Percentiles rank a stretch among this genome's conserved stretches.
phyloP scores from a whole-genome alignment of 1,140 invertebrate species.

The Tetraneura akinire region DNA sequence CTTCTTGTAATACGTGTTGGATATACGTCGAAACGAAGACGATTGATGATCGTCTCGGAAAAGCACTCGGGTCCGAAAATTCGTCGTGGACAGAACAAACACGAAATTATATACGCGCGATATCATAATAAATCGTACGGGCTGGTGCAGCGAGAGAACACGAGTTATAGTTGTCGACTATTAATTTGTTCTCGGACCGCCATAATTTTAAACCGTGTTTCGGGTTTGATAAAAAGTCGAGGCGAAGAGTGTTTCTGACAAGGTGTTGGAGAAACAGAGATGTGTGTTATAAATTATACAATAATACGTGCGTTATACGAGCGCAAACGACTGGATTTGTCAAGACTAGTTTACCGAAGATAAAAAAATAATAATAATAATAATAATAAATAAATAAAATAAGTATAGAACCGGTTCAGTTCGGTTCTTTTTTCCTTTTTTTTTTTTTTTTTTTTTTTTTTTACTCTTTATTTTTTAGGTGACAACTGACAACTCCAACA shows the following conservation, averaged over 20 bases:
- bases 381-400: no score
- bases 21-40: background rate
- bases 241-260: conserved; percentile 29
- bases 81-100: background rate
- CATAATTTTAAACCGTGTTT: background rate
- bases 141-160: no score
- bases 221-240: conserved; percentile 13
- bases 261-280: conserved; percentile 49
- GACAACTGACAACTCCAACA: conserved; percentile 46
- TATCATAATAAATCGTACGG: no score
- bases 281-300: conserved; percentile 48
- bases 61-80: background rate
- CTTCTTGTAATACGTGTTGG: background rate
- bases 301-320: conserved; percentile 43
- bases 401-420: conserved; percentile 45
- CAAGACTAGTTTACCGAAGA: conserved; percentile 46
- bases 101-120: background rate
- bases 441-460: background rate
- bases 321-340: conserved; percentile 46
- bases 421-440: conserved; percentile 53
- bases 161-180: background rate
- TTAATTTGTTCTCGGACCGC: background rate
- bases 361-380: conserved; percentile 22
- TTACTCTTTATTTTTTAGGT: conserved; percentile 21
- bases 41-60: background rate